Evolutionary conservation across 2,113 vertebrate species (phyloP).

Genomic region (Megaleporinus macrocephalus): DNA sequence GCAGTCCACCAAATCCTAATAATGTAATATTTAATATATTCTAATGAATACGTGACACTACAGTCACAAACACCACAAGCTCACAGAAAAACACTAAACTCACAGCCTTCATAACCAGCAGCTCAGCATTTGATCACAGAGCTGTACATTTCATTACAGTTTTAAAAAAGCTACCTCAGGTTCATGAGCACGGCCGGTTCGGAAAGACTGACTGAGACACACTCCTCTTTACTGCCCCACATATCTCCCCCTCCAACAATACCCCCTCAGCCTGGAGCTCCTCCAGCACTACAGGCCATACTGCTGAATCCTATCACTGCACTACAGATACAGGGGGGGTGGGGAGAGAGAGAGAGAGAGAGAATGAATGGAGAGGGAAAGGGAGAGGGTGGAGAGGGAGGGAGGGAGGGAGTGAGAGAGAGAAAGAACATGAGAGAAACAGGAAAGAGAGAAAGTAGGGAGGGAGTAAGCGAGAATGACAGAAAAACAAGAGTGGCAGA

Average conservation of each 20-base stretch:
- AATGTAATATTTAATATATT: no score
- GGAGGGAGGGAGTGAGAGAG: not conserved
- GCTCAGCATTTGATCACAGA: not conserved
- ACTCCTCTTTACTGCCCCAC: not conserved
- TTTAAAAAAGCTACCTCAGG: constrained; percentile 22
- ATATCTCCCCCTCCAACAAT: not conserved
- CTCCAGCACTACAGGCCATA: not conserved
- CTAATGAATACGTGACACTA: no score
- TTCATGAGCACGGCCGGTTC: not conserved
- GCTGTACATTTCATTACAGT: constrained; percentile 22
- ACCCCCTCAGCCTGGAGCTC: not conserved
- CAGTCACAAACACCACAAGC: no score
- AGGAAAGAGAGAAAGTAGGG: not conserved
- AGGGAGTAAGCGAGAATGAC: not conserved
- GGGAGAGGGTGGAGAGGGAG: not conserved
- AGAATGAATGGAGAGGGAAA: not conserved
- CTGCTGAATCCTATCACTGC: not conserved
- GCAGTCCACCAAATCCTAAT: no score
- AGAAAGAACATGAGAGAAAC: not conserved
- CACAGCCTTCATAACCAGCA: constrained; percentile 2
- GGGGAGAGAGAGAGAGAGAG: not conserved
- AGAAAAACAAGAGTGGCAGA: not conserved
- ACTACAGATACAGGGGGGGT: not conserved
- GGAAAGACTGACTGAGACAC: not conserved
- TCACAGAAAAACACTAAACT: constrained; percentile 4